Evolutionary conservation across 2,797 vertebrate species (phyloP).

Genomic region (Dermochelys coriacea): DNA sequence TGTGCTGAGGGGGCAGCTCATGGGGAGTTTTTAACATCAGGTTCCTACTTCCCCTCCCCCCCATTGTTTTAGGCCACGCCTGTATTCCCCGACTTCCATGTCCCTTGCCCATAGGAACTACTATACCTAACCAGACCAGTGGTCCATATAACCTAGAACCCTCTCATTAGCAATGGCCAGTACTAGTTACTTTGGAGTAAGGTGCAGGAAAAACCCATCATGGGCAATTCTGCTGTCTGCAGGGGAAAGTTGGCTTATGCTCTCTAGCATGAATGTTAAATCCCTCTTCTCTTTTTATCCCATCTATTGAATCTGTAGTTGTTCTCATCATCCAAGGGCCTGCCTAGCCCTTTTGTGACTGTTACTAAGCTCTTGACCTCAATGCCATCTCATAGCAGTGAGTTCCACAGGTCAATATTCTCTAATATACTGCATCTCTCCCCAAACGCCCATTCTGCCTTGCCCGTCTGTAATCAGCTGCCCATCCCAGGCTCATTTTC

Average conservation of each 20-base stretch:
- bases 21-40: not conserved
- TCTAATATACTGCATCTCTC: not conserved
- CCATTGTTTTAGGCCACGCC: not conserved
- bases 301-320: not conserved
- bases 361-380: not conserved
- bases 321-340: rapidly evolving
- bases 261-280: not conserved
- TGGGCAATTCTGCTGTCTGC: not conserved
- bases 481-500: not conserved
- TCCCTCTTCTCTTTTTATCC: not conserved
- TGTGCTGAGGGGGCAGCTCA: not conserved
- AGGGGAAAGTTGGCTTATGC: not conserved
- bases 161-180: not conserved
- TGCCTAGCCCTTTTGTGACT: not conserved
- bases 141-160: not conserved
- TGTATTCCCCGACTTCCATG: not conserved
- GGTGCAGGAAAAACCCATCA: not conserved
- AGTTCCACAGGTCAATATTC: not conserved
- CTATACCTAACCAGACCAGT: not conserved
- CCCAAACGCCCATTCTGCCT: rapidly evolving
- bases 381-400: not conserved
- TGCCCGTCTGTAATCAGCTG: not conserved
- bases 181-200: not conserved
- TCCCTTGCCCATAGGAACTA: not conserved
- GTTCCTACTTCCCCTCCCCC: not conserved